These are phyloP conservation scores for Heliconius hermathena DNA, from an alignment of 1,140 invertebrate genomes.

Conservation along the genomic window DNA sequence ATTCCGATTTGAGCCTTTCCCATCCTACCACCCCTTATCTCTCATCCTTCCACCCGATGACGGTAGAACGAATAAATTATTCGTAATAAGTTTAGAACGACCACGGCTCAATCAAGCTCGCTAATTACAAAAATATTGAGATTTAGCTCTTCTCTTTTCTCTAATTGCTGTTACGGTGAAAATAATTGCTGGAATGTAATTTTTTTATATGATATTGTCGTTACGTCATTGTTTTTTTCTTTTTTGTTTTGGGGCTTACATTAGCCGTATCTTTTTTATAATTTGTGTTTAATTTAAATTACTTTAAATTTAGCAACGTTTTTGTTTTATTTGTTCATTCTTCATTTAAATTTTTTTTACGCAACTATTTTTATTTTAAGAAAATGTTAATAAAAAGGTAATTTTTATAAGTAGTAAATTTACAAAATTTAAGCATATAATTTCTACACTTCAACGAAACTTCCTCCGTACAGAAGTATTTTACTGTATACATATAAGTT, in stretches of 20 bases:
- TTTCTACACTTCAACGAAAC: too few relatives aligned
- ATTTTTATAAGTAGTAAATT: too few relatives aligned
- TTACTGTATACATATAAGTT: too few relatives aligned
- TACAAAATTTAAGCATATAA: too few relatives aligned
- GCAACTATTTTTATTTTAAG: too few relatives aligned
- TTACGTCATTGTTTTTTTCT: background rate
- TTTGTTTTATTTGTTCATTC: too few relatives aligned
- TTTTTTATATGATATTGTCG: background rate
- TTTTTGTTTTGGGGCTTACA: background rate
- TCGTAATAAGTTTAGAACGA: slow-evolving; percentile 54
- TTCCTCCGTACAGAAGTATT: too few relatives aligned
- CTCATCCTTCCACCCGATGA: slow-evolving; percentile 37
- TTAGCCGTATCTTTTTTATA: background rate
- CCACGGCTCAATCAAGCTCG: slow-evolving; percentile 50
- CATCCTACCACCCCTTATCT: slow-evolving; percentile 18
- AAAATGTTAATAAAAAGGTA: too few relatives aligned
- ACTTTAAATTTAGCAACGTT: too few relatives aligned
- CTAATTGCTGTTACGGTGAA: background rate
- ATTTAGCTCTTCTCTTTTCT: slow-evolving; percentile 35
- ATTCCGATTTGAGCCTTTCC: slow-evolving; percentile 59
- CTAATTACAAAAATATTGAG: slow-evolving; percentile 67
- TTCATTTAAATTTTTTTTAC: too few relatives aligned
- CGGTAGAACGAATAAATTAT: slow-evolving; percentile 62
- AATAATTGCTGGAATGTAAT: background rate
- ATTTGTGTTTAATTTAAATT: background rate